Percentiles rank a stretch among this genome's conserved stretches.
These are phyloP conservation scores for Numida meleagris DNA, from an alignment of 2,113 vertebrate species.

Conservation along the genomic window DNA sequence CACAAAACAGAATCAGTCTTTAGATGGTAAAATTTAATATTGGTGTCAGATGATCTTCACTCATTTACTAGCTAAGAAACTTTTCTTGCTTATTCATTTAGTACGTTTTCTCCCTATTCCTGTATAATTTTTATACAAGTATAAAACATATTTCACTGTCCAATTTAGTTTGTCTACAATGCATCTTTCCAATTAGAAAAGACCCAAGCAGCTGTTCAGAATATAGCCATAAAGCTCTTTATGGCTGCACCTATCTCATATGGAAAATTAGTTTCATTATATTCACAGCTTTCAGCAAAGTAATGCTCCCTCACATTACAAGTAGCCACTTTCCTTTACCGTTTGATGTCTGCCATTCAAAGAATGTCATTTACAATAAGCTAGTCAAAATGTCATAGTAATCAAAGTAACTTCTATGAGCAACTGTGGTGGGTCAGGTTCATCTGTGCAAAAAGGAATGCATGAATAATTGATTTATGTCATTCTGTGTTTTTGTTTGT, in stretches of 20 bases:
- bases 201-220: neutral
- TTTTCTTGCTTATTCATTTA: neutral
- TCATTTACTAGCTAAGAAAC: neutral
- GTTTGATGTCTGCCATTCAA: constrained; percentile 10
- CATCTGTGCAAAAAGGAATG: neutral
- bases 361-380: neutral
- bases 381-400: neutral
- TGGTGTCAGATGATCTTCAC: neutral
- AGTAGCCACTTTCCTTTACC: neutral
- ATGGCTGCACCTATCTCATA: neutral
- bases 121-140: neutral
- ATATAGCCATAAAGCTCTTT: neutral
- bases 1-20: neutral
- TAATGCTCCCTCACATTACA: neutral
- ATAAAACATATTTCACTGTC: neutral
- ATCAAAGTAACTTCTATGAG: neutral
- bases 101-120: neutral
- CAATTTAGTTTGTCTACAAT: neutral
- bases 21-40: neutral
- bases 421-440: neutral
- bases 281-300: neutral
- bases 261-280: neutral
- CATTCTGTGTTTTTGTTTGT: neutral
- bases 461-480: neutral
- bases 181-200: neutral